These are phyloP conservation scores for Lasioglossum leucozonium DNA, from an alignment of 2,888 invertebrate species.

Conservation along the genomic window DNA sequence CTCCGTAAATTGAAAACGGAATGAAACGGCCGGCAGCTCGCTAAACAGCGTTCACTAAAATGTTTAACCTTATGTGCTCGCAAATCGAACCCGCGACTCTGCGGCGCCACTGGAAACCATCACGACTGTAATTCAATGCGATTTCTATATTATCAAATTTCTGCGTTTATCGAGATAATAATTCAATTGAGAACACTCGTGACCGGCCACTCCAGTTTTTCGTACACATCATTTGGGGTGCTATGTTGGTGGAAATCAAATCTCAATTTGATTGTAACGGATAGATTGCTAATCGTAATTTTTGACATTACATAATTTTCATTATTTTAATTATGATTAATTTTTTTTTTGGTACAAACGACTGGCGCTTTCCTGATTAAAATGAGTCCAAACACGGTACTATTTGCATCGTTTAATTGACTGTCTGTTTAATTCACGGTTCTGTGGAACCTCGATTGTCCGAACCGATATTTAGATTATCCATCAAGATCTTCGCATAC, in stretches of 20 bases:
- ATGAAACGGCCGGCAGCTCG: not conserved
- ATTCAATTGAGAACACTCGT: not conserved
- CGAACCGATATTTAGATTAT: too few relatives aligned
- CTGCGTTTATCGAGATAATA: not conserved
- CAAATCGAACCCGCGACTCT: not conserved
- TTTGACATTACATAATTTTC: too few relatives aligned
- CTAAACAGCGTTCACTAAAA: not conserved
- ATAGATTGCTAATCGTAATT: too few relatives aligned
- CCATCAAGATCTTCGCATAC: too few relatives aligned
- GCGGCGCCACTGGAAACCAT: not conserved
- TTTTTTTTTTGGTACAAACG: too few relatives aligned
- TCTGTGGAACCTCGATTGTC: too few relatives aligned
- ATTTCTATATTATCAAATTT: not conserved
- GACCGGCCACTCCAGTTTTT: not conserved
- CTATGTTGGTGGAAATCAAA: not conserved
- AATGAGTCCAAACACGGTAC: too few relatives aligned
- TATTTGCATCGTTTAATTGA: too few relatives aligned
- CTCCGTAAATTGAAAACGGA: conserved; percentile 9
- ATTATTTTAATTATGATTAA: too few relatives aligned
- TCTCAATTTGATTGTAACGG: too few relatives aligned
- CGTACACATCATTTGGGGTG: not conserved
- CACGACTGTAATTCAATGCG: not conserved
- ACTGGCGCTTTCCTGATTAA: too few relatives aligned
- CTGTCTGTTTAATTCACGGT: too few relatives aligned
- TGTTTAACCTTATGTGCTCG: not conserved